phyloP scores from a whole-genome alignment of 2,888 invertebrate species.

The Drymonia ruficornis region DNA sequence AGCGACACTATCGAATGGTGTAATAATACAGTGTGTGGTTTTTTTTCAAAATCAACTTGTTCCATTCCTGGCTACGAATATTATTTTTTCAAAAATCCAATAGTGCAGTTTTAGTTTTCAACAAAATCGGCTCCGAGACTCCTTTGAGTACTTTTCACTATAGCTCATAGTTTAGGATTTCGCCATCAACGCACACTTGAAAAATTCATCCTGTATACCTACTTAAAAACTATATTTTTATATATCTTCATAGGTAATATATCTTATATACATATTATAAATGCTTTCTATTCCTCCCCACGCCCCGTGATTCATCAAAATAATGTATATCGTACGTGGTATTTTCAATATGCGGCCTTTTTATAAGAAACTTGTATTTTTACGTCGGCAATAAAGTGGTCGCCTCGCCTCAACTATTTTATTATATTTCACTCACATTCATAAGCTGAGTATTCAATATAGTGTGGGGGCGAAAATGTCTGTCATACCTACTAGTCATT shows the following conservation, averaged over 20 bases:
- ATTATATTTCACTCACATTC: neutral
- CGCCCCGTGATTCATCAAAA: neutral
- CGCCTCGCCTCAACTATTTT: neutral
- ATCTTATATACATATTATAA: neutral
- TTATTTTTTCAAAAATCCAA: too few relatives aligned
- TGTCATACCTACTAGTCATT: too few relatives aligned
- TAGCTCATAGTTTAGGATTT: neutral
- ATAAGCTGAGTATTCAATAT: neutral
- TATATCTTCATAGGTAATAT: too few relatives aligned
- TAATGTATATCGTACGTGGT: neutral
- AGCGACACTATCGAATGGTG: too few relatives aligned
- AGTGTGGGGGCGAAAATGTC: too few relatives aligned
- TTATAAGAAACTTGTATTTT: neutral
- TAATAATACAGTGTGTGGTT: too few relatives aligned
- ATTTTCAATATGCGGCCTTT: neutral
- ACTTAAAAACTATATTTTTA: too few relatives aligned
- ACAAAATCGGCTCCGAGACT: too few relatives aligned
- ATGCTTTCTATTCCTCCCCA: neutral
- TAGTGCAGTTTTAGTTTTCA: too few relatives aligned
- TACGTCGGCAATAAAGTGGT: neutral
- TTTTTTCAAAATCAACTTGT: too few relatives aligned
- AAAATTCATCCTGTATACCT: neutral
- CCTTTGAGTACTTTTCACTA: too few relatives aligned
- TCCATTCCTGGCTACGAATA: too few relatives aligned
- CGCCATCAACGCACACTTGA: neutral